Percentiles rank a stretch among this genome's conserved stretches.
Conservation (phyloP, 2,888 invertebrate species). For the Plusia festucae region DNA sequence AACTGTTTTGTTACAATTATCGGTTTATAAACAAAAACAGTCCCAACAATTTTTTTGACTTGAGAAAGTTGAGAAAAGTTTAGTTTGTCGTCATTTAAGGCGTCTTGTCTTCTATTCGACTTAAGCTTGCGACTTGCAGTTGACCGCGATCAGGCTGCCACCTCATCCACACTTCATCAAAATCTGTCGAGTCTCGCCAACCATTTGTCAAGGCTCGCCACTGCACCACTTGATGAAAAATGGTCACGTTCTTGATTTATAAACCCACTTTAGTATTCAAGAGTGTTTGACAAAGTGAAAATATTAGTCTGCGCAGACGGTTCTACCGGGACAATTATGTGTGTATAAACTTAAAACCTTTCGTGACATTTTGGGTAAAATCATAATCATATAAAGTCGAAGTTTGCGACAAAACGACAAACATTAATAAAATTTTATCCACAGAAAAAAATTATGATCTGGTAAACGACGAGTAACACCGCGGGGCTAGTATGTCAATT, state of each 20-base stretch:
- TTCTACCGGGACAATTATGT: background rate
- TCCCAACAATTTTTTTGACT: too few relatives aligned
- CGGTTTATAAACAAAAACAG: too few relatives aligned
- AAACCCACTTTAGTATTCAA: slow-evolving; percentile 2
- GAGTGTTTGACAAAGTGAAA: slow-evolving; percentile 1
- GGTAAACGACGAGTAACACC: too few relatives aligned
- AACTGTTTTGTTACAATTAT: too few relatives aligned
- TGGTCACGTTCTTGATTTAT: slow-evolving; percentile 4
- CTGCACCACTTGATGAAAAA: slow-evolving; percentile 4
- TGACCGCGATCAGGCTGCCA: background rate
- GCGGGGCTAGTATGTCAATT: too few relatives aligned
- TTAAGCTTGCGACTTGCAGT: background rate
- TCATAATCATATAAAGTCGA: too few relatives aligned
- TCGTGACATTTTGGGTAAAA: too few relatives aligned
- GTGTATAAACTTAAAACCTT: background rate
- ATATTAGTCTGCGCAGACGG: background rate
- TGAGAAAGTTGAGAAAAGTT: too few relatives aligned
- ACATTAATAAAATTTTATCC: too few relatives aligned
- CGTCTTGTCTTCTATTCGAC: background rate
- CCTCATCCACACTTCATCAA: background rate
- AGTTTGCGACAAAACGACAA: too few relatives aligned
- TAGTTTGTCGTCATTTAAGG: too few relatives aligned
- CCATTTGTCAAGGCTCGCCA: slow-evolving; percentile 4
- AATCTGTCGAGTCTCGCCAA: background rate
- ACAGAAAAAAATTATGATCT: too few relatives aligned